Conservation (phyloP, 2,888 invertebrate species). For the Diaperis boleti region DNA sequence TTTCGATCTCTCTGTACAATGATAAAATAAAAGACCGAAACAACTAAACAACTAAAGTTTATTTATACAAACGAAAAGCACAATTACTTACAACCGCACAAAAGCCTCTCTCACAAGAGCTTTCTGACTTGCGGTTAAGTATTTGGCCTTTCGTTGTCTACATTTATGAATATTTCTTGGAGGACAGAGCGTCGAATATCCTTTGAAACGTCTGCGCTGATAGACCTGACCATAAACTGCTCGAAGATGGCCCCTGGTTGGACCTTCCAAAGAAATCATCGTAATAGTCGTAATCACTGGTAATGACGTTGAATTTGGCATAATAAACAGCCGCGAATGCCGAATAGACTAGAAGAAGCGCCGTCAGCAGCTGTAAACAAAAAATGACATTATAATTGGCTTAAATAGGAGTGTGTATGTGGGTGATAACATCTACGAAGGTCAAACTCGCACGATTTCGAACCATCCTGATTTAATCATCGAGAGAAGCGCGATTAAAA, state of each 20-base stretch:
- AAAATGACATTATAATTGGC: conserved; percentile 40
- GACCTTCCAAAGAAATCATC: conserved; percentile 78
- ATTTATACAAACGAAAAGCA: conserved; percentile 37
- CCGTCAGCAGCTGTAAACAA: conserved; percentile 80
- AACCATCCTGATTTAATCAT: conserved; percentile 20
- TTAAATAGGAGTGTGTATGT: conserved; percentile 33
- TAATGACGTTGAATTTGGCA: conserved; percentile 86
- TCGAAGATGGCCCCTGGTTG: conserved; percentile 64
- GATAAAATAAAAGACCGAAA: background rate
- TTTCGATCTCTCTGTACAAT: too few relatives aligned
- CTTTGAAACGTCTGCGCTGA: conserved; percentile 75
- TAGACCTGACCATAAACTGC: conserved; percentile 68
- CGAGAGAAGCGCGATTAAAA: conserved; percentile 17
- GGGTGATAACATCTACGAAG: conserved; percentile 29
- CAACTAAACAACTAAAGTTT: conserved; percentile 25
- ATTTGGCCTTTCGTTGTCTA: conserved; percentile 32
- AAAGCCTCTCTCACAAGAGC: background rate
- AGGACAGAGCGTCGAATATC: conserved; percentile 73
- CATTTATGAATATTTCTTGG: conserved; percentile 64
- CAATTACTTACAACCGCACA: conserved; percentile 16
- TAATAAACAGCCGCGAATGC: conserved; percentile 89
- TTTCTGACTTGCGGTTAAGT: conserved; percentile 16
- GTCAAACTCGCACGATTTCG: background rate
- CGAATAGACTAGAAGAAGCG: conserved; percentile 83
- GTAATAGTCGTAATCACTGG: conserved; percentile 81